Evolutionary conservation across 1,140 invertebrate genomes (phyloP).

Genomic region (Drosophila setifemur): DNA sequence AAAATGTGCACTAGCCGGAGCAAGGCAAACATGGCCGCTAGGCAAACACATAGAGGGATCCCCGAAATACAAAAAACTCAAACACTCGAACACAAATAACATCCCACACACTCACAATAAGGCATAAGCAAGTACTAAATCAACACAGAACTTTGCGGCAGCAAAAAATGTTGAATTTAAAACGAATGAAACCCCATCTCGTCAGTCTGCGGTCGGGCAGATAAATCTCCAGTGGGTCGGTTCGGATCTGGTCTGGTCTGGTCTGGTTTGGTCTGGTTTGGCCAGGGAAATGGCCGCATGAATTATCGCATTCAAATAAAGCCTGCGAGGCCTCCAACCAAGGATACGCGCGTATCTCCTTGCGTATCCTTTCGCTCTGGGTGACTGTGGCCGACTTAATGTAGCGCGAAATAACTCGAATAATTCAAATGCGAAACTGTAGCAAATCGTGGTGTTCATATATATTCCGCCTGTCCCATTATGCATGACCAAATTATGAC

Average conservation of each 20-base stretch:
- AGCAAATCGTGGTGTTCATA: constrained; percentile 22
- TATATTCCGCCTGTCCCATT: constrained; percentile 41
- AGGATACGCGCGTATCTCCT: constrained; percentile 2
- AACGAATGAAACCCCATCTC: constrained; percentile 13
- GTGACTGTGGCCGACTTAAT: constrained; percentile 35
- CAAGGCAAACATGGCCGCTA: constrained; percentile 40
- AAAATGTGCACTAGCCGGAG: constrained; percentile 53
- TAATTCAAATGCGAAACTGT: constrained; percentile 50
- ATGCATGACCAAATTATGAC: constrained; percentile 50
- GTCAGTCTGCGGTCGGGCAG: constrained; percentile 42
- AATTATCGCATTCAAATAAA: constrained; percentile 56
- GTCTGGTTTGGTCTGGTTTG: constrained; percentile 13
- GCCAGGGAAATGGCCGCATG: constrained; percentile 35
- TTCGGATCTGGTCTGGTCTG: constrained; percentile 1
- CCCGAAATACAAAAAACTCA: constrained; percentile 14
- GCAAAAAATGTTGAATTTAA: constrained; percentile 29
- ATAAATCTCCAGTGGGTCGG: constrained; percentile 38
- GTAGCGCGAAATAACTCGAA: constrained; percentile 71
- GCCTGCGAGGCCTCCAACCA: constrained; percentile 19
- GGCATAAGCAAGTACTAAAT: constrained; percentile 49
- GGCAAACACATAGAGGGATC: constrained; percentile 34
- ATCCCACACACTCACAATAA: no score
- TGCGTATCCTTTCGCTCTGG: neutral
- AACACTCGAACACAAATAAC: constrained; percentile 23
- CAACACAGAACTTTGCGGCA: constrained; percentile 32